Percentiles rank a stretch among this genome's conserved stretches.
Evolutionary conservation across 2,113 vertebrate species (phyloP).

Genomic region (Alectura lathami): DNA sequence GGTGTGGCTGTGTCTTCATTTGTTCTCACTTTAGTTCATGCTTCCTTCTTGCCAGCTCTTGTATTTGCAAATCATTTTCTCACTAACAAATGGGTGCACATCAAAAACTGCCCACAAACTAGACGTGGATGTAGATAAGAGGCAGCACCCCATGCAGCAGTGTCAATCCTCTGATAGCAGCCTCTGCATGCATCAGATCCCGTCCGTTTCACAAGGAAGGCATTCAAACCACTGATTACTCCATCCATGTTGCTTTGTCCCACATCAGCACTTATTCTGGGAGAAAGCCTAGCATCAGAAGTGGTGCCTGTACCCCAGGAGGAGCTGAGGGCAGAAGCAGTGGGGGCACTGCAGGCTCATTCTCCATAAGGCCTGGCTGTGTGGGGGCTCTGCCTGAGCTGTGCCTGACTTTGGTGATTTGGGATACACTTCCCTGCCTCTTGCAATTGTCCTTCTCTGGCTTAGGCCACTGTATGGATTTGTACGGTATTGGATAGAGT

Average conservation of each 20-base stretch:
- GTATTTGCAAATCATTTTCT: neutral
- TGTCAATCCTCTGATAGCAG: neutral
- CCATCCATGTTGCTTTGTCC: neutral
- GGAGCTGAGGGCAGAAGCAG: neutral
- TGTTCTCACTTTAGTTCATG: neutral
- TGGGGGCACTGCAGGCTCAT: neutral
- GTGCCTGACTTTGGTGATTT: fast-evolving
- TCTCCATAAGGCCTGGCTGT: neutral
- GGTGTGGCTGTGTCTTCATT: neutral
- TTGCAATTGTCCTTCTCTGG: fast-evolving
- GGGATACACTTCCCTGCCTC: neutral
- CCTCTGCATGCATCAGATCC: neutral
- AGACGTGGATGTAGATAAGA: neutral
- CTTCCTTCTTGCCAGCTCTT: neutral
- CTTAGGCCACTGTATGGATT: neutral
- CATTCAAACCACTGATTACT: neutral
- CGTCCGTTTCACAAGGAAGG: neutral
- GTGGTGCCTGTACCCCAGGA: neutral
- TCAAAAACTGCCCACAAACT: neutral
- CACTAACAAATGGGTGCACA: neutral
- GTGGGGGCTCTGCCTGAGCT: neutral
- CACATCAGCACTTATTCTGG: neutral
- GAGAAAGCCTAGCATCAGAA: neutral
- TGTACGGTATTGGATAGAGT: neutral
- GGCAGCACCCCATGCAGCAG: neutral